phyloP scores from a whole-genome alignment of 2,888 invertebrate genomes.

The Cryptus viduatorius region DNA sequence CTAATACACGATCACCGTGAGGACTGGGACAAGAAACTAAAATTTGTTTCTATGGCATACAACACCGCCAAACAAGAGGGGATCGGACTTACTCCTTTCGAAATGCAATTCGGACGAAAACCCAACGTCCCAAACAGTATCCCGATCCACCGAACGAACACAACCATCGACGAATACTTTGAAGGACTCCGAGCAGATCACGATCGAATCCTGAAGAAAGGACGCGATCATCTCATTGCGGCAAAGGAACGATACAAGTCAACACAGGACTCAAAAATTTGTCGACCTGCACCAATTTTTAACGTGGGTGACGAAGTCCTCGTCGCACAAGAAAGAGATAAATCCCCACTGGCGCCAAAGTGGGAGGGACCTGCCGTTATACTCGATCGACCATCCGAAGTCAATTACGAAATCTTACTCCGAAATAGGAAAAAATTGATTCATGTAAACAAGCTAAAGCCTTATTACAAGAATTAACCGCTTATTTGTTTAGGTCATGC shows the following conservation, averaged over 20 bases:
- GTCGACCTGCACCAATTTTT: too few relatives aligned
- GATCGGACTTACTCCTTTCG: neutral
- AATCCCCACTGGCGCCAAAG: constrained; percentile 2
- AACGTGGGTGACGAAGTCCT: constrained; percentile 24
- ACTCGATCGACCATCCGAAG: constrained; percentile 1
- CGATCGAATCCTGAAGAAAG: too few relatives aligned
- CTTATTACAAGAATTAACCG: too few relatives aligned
- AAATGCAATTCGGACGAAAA: constrained; percentile 31
- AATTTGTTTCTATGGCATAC: too few relatives aligned
- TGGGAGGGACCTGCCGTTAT: constrained; percentile 22
- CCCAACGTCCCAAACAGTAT: constrained; percentile 18
- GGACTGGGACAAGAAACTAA: too few relatives aligned
- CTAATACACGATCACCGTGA: too few relatives aligned
- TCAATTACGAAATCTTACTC: constrained; percentile 16
- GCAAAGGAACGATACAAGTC: too few relatives aligned
- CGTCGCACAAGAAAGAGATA: constrained; percentile 23
- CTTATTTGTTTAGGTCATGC: too few relatives aligned
- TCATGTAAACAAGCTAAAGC: constrained; percentile 1
- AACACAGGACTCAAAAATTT: too few relatives aligned
- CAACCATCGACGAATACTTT: constrained; percentile 18
- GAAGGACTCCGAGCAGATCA: too few relatives aligned
- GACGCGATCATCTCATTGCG: too few relatives aligned
- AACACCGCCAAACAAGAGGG: too few relatives aligned
- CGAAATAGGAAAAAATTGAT: constrained; percentile 22
- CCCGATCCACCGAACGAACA: constrained; percentile 7